Base-by-base conservation (phyloP, 35 echinoderm and acorn worm species). In the Apostichopus japonicus region DNA sequence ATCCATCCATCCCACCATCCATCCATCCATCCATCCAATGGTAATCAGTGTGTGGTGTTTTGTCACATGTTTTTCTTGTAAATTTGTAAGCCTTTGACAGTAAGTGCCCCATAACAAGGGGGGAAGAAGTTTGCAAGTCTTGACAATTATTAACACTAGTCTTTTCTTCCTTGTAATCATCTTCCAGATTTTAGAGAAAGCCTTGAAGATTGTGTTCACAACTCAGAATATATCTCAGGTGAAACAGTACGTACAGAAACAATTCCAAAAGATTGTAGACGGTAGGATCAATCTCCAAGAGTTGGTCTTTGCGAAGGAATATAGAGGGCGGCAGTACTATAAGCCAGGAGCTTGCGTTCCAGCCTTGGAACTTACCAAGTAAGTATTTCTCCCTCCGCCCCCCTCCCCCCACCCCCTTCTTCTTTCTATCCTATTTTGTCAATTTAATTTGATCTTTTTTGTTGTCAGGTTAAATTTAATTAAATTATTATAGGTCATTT, bases 301-400 rank as follows among this genome's bases (percentile, higher is more conserved):
- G 61, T 91, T 99, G 22, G 93, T 96, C 4, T 99, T 99, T 95
- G 97, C 97, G 78, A 96, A 99, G 78, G 97, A 99, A 72, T 99
- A 99, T 61, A 77, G 97, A 53, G 97, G 97, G 21, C 78, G 78
- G 44, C 81, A 92, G 21, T 88, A 87, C 56, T 99, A 99, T 72
- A 79, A 88, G 33, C 97, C 95, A 3, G 94, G 91, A 25, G 93
- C 95, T 7, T 99, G 97, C 84, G 91, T 96, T 24, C 97, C 97
- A 8, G 93, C 95, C 6, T 59, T 98, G 24, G 95, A 96, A 91
- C 89, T 98, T 17, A 84, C 95, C 19, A 98, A 93, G 97, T 96
- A 90, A 88, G 96, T 53, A 4, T 79, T 22, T 5, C 11, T 79
- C 77, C 44, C 8, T 24, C 23, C 6, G 13, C 0, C 24, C 73